Base-by-base conservation (phyloP, 2,888 invertebrate genomes). In the Norana najaformis region DNA sequence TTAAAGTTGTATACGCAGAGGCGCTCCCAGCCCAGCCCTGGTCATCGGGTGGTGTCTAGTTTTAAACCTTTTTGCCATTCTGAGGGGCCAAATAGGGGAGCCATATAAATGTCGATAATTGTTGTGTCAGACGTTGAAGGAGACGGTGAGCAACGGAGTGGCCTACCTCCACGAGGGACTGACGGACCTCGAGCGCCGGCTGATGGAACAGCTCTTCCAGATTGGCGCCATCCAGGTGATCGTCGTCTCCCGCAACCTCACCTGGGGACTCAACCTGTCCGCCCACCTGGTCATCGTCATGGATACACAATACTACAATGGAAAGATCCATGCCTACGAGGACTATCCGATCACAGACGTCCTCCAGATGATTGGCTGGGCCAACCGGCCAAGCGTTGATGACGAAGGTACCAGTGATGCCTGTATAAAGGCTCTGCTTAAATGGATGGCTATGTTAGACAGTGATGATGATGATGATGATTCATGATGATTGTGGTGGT, bases 261-360 rank as follows among this genome's bases (percentile, higher is more conserved):
- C 98, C 93, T 99, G 98, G 97, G 97, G 97, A 34, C 96, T 99
- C 92, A 97, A 97, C 91, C 93, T 99, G 90, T 97, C 97, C 90
- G 97, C 98, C 0, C 98, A 99, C 95, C 96, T 99, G n/a, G 98
- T 98, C 41, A 96, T 99, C 89, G 97, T 99, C 83, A 98, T 99
- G 96, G 99, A 99, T 94, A 98, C 99, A 0, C 98, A 99, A 94
- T 97, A 96, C 94, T 97, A 97, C 94, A 97, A 97, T 94, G 97
- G 97, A 90, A 97, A 97, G 91, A 91, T 92, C 36, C 93, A 93
- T 89, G 96, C 97, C 0, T 99, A 99, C 95, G 99, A 99, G 95
- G 99, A 99, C 95, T 99, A 99, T 95, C 98, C 99, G 0, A 97
- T 99, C 47, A 98, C 98, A 0, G 99, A 99, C 94, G 98, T 99